Evolutionary conservation across 2,113 vertebrate genomes (phyloP).

Genomic region (Chionis minor): DNA sequence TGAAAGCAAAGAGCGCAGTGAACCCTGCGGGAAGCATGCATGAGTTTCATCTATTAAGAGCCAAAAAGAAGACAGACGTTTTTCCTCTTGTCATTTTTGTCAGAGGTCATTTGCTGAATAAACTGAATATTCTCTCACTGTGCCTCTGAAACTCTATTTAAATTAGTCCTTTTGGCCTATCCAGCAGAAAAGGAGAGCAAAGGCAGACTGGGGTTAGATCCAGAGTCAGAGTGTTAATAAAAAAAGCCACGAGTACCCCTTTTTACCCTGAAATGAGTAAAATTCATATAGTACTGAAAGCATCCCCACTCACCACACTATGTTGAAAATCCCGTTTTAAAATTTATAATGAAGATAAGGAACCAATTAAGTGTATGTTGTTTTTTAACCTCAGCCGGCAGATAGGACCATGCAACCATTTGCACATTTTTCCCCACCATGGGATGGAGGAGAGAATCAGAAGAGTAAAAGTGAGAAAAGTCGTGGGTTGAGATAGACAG

Average conservation of each 20-base stretch:
- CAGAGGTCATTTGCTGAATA: neutral
- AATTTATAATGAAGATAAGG: neutral
- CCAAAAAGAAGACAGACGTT: neutral
- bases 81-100: neutral
- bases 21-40: neutral
- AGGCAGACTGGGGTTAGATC: neutral
- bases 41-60: neutral
- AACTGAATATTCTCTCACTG: neutral
- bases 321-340: neutral
- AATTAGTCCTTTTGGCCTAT: neutral
- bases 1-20: neutral
- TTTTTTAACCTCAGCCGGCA: neutral
- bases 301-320: neutral
- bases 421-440: neutral
- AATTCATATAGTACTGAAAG: neutral
- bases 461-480: neutral
- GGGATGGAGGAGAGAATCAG: neutral
- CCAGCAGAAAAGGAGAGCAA: neutral
- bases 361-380: neutral
- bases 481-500: no score
- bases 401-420: neutral
- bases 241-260: neutral
- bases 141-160: neutral
- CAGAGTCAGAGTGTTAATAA: neutral
- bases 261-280: neutral